A percentile compares a stretch with the other conserved stretches of the same genome.
Conservation (phyloP, 2,888 invertebrate species). For the Tineola bisselliella region DNA sequence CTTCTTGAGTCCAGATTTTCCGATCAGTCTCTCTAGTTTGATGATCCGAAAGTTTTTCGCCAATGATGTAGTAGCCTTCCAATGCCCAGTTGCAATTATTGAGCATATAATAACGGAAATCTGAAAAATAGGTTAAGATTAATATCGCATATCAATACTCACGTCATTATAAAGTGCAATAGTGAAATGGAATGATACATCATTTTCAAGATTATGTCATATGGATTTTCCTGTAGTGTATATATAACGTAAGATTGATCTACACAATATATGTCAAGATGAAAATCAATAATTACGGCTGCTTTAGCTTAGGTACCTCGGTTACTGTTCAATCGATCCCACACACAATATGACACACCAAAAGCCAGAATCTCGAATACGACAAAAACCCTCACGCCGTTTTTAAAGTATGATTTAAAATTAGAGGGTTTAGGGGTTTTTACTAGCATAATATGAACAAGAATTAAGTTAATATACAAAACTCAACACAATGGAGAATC, state of each 20-base stretch:
- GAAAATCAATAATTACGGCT: too few species aligned
- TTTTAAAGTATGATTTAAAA: constrained; percentile 60
- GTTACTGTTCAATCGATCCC: constrained; percentile 75
- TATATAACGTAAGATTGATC: too few species aligned
- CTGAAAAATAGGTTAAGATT: constrained; percentile 51
- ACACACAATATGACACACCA: constrained; percentile 70
- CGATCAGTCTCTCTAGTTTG: constrained; percentile 65
- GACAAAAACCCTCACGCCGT: constrained; percentile 65
- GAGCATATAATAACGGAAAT: constrained; percentile 74
- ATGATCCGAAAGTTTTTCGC: constrained; percentile 69
- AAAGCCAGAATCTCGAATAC: constrained; percentile 69
- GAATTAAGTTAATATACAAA: not conserved
- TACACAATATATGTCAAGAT: too few species aligned
- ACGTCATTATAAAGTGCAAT: not conserved
- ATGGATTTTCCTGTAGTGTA: too few species aligned
- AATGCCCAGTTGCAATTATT: constrained; percentile 73
- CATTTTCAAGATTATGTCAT: too few species aligned
- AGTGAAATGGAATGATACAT: not conserved
- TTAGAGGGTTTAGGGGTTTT: constrained; percentile 68
- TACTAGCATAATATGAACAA: constrained; percentile 68
- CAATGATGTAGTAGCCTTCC: constrained; percentile 75
- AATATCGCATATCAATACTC: too few species aligned
- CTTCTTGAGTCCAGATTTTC: constrained; percentile 65
- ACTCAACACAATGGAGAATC: not conserved
- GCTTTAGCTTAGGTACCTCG: too few species aligned